These are phyloP conservation scores for Teleogryllus occipitalis DNA, from an alignment of 1,140 invertebrate species.

Conservation along the genomic window DNA sequence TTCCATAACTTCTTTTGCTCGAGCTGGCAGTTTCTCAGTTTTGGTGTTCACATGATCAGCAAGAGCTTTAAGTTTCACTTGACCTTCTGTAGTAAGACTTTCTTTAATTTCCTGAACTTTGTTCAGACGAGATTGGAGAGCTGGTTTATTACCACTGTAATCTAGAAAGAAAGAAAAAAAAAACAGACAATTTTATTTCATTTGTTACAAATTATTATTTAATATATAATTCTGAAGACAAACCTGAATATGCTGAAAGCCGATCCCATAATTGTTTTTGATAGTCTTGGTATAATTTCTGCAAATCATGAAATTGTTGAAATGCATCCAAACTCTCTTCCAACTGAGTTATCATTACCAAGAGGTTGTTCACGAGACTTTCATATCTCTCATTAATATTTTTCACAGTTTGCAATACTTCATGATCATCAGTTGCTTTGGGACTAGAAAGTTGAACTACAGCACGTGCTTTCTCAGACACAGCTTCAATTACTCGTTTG, in stretches of 20 bases:
- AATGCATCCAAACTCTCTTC: conserved; percentile 68
- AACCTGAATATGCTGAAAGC: conserved; percentile 54
- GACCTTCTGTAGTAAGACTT: conserved; percentile 58
- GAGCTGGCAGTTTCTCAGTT: conserved; percentile 53
- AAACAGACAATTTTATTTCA: conserved; percentile 3
- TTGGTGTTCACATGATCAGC: conserved; percentile 58
- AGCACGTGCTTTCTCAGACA: conserved; percentile 77
- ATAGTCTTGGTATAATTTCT: conserved; percentile 75
- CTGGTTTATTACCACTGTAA: conserved; percentile 70
- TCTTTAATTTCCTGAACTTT: conserved; percentile 72
- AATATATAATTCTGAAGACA: not conserved
- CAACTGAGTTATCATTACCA: conserved; percentile 55
- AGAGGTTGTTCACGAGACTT: conserved; percentile 49
- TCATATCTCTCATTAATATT: conserved; percentile 69
- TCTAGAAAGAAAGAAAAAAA: conserved; percentile 42
- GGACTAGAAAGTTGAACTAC: conserved; percentile 48
- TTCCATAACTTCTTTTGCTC: conserved; percentile 71
- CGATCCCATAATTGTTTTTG: conserved; percentile 82
- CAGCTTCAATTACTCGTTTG: conserved; percentile 79
- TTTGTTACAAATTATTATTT: not conserved
- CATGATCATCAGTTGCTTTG: conserved; percentile 24
- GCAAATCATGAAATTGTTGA: conserved; percentile 75
- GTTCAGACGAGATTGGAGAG: conserved; percentile 58
- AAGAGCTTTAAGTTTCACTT: conserved; percentile 59
- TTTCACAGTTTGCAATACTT: conserved; percentile 57